These are phyloP conservation scores for Spinus olivaceus DNA, from an alignment of 2,797 vertebrate species.

Conservation along the genomic window DNA sequence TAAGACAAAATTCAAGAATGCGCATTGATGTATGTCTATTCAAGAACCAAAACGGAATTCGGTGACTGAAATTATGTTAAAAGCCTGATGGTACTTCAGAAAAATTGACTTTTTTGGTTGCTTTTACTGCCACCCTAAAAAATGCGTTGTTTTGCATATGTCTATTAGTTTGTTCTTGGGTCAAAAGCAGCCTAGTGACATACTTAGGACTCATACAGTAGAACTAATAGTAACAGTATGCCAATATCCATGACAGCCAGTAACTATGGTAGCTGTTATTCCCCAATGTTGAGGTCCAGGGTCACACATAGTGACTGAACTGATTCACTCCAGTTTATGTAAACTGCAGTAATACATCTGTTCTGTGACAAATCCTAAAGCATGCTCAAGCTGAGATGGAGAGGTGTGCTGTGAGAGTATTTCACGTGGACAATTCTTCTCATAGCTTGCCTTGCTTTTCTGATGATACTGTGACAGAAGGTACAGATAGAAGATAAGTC, in stretches of 20 bases:
- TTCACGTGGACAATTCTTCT: neutral
- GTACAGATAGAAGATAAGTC: neutral
- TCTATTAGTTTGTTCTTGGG: neutral
- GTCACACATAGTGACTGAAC: neutral
- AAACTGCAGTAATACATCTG: neutral
- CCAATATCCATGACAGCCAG: neutral
- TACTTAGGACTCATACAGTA: neutral
- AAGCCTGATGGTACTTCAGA: neutral
- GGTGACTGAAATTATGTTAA: neutral
- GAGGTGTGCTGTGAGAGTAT: neutral
- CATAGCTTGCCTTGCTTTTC: neutral
- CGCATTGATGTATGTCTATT: neutral
- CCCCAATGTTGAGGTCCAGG: neutral
- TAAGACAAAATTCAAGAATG: neutral
- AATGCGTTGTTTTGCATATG: neutral
- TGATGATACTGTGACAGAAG: neutral
- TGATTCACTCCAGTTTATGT: neutral
- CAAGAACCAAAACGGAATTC: neutral
- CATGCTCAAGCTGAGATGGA: neutral
- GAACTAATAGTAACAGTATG: neutral
- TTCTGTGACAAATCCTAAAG: neutral
- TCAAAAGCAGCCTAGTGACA: neutral
- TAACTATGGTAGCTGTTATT: neutral
- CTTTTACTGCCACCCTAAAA: neutral
- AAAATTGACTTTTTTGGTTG: rapidly evolving